Percentiles rank a stretch among this genome's conserved stretches.
Conservation (phyloP, 1,140 invertebrate genomes). For the Ceratina calcarata region DNA sequence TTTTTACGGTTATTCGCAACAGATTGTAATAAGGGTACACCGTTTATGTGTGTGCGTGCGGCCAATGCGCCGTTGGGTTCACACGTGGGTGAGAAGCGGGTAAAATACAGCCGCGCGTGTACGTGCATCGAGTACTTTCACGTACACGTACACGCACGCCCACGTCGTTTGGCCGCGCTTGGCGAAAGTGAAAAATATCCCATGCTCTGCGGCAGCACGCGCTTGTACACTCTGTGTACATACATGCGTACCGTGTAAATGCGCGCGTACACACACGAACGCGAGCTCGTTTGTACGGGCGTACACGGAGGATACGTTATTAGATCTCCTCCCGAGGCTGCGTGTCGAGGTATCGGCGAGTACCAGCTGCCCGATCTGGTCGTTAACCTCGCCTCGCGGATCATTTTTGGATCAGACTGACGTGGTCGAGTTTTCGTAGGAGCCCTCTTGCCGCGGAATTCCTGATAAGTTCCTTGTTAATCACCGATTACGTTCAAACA, state of each 20-base stretch:
- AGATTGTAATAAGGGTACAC: constrained; percentile 23
- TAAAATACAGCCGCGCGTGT: constrained; percentile 16
- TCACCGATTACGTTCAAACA: constrained; percentile 10
- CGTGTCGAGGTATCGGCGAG: constrained; percentile 60
- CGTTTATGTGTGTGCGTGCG: not conserved
- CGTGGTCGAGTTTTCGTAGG: constrained; percentile 28
- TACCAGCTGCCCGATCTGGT: constrained; percentile 64
- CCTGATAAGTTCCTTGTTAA: constrained; percentile 39
- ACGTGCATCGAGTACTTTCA: constrained; percentile 30
- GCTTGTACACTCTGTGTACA: not conserved
- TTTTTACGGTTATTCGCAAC: not conserved
- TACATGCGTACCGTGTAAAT: not conserved
- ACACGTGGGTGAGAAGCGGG: constrained; percentile 51
- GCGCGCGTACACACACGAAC: not conserved
- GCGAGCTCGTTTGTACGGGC: constrained; percentile 32
- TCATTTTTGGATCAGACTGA: constrained; percentile 60
- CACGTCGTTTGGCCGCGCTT: constrained; percentile 58
- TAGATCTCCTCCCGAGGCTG: constrained; percentile 57
- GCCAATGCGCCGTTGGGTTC: constrained; percentile 5
- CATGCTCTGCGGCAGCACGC: constrained; percentile 32
- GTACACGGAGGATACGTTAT: constrained; percentile 51
- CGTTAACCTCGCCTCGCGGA: constrained; percentile 62
- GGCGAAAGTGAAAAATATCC: constrained; percentile 67
- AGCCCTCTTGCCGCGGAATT: constrained; percentile 8
- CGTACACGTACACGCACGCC: constrained; percentile 51